phyloP scores from a whole-genome alignment of 2,113 vertebrate species.

The Labeo catla region DNA sequence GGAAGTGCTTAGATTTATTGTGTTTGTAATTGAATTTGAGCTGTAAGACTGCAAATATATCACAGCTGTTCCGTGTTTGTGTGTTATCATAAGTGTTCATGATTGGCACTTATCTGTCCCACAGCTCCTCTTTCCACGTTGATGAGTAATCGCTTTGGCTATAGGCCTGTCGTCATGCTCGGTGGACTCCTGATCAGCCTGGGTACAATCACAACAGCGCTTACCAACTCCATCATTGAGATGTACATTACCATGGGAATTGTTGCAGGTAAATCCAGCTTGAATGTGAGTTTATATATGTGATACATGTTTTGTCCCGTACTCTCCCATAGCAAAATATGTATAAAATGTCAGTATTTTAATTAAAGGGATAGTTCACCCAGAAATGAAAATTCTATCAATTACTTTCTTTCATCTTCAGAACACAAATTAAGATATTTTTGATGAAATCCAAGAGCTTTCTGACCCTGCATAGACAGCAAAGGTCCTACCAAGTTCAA shows the following conservation, averaged over 20 bases:
- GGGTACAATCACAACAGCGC: conserved; percentile 84
- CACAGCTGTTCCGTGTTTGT: neutral
- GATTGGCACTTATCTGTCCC: neutral
- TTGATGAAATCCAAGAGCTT: too few relatives aligned
- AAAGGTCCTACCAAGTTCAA: too few relatives aligned
- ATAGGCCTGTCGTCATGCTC: conserved; percentile 86
- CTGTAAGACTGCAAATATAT: neutral
- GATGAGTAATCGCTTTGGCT: conserved; percentile 87
- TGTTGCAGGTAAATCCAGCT: conserved; percentile 79
- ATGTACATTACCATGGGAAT: conserved; percentile 92
- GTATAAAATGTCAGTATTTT: neutral
- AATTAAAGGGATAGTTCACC: too few relatives aligned
- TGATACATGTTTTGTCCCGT: neutral
- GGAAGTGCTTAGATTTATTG: neutral
- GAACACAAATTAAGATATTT: too few relatives aligned
- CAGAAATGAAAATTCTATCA: too few relatives aligned
- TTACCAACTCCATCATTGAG: conserved; percentile 80
- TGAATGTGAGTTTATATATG: neutral
- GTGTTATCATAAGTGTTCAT: neutral
- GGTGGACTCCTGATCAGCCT: conserved; percentile 86
- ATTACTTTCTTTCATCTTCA: too few relatives aligned
- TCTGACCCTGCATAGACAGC: too few relatives aligned
- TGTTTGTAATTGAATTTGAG: neutral
- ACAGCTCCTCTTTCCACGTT: conserved; percentile 89
- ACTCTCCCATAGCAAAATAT: neutral